Base-by-base conservation (phyloP, 2,113 vertebrate genomes). In the Rhizomys pruinosus region DNA sequence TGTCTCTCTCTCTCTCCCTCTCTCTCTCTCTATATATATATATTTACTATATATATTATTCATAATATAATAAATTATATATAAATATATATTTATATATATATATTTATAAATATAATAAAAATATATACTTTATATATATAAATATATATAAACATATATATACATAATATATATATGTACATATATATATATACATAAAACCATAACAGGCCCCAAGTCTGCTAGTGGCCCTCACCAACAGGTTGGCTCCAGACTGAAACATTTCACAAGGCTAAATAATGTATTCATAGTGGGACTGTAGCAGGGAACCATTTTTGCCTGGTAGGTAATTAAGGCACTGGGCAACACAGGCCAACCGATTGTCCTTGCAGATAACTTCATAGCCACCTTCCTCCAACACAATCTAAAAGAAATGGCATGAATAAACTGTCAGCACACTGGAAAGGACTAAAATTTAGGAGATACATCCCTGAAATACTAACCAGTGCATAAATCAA, bases 191-290 rank as follows among this genome's bases (percentile, higher is more conserved):
- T n/a, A n/a, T n/a, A n/a, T n/a, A n/a, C n/a, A n/a, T n/a, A n/a
- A n/a, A n/a, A n/a, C n/a, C n/a, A n/a, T 23, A 61, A 27, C 19
- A 79, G 23, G n/a, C 12, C 25, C 78, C 52, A 57, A 57, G 25
- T 57, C 52, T 20, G 7, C 15, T 55, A 77, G 22, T 1, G 5
- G 11, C 32, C 47, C 97, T 97, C 98, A 99, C 98, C 99, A 98
- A 98, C 95, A 99, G 80, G 94, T 98, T 99, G 97, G 98, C 98
- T 89, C 99, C 99, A 64, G 99, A 99, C 87, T 99, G 99, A 98
- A 99, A 99, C 98, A 99, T 98, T 97, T 99, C 98, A 91, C 99
- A 99, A 22, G 99, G 99, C 97, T 99, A 99, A 95, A 99, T 98
- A 37, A 99, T 99, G 93, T 99, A 98, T 97, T 99, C 99, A 71